Conservation (phyloP, 1,140 invertebrate genomes). For the Phymastichus coffea region DNA sequence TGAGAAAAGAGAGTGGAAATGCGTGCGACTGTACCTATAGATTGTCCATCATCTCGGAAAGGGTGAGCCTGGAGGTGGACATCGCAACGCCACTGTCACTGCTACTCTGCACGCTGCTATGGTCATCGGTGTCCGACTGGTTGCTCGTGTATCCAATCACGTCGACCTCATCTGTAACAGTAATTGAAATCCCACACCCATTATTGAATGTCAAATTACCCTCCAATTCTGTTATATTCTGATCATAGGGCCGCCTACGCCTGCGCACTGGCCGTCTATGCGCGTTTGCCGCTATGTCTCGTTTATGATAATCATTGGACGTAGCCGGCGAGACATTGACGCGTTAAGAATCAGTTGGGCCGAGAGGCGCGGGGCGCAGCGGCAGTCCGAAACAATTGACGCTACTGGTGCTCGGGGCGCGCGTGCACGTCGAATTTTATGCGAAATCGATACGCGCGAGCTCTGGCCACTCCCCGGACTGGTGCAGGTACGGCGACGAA, state of each 20-base stretch:
- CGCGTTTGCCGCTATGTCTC: no score
- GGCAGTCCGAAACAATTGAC: constrained; percentile 17
- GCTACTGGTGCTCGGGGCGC: neutral
- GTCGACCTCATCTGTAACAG: constrained; percentile 81
- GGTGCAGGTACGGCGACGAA: no score
- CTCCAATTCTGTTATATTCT: no score
- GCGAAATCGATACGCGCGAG: constrained; percentile 38
- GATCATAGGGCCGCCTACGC: no score
- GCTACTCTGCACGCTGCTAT: constrained; percentile 75
- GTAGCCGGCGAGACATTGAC: no score
- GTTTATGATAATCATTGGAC: no score
- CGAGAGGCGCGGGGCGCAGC: no score
- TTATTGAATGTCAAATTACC: no score
- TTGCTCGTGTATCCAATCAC: constrained; percentile 84
- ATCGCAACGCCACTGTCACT: constrained; percentile 78
- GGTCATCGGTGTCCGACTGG: constrained; percentile 83
- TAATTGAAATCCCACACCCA: neutral
- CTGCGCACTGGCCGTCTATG: no score
- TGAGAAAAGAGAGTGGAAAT: no score
- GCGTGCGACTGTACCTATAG: constrained; percentile 46
- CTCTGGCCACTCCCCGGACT: no score
- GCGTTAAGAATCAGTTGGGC: no score
- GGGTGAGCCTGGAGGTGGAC: constrained; percentile 69
- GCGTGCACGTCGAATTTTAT: constrained; percentile 34
- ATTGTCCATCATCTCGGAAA: constrained; percentile 60